Evolutionary conservation across 2,888 invertebrate genomes (phyloP), one percentile per base, ranked within the genome.

Genomic region (Eudemis profundana): DNA sequence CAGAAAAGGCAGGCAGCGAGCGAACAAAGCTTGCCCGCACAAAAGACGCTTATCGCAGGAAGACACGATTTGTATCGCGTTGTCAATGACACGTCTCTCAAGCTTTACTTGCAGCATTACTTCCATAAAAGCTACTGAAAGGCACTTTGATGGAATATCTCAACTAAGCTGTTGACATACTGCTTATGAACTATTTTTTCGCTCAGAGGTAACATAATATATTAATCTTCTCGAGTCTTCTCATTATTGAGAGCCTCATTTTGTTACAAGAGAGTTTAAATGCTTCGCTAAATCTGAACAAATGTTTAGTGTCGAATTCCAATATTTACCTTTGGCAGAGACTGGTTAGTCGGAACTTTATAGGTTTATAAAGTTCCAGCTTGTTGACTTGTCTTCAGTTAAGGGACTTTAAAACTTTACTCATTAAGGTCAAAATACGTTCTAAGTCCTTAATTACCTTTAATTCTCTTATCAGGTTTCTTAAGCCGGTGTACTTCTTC

Each of bases 401-500:
- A 17, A 44, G 38, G 23, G 38, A 46, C 17, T 38, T 44, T 27
- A 17, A 46, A 42, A 63, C 21, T 57, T 63, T 50, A 23, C n/a
- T 50, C 23, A 46, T 60, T 36, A 53, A 10, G 44, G 51, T 38
- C 8, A 38, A 27, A 59, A 27, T 38, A 12, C 14, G 21, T 36
- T 53, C 5, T 5, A 44, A 53, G 44, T 47, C 8, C 36, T 38
- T 38, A 47, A 47, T 59, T 49, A 97, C 97, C 95, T 97, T 97
- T 59, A 98, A 93, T 80, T 96, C 96, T 82, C 97, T 94, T 82
- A 98, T 97, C 74, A 98, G 94, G 86, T 96, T 96, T 84, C 98
- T 94, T 73, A 98, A 90, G 59, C 97, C 98, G 12, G 96, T 95
- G 87, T 98, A 98, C 85, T 98, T 98, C 89, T 98, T 98, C 73